These are phyloP conservation scores for Cheirogaleus major DNA, from an alignment of 2,797 vertebrate species.

Conservation along the genomic window DNA sequence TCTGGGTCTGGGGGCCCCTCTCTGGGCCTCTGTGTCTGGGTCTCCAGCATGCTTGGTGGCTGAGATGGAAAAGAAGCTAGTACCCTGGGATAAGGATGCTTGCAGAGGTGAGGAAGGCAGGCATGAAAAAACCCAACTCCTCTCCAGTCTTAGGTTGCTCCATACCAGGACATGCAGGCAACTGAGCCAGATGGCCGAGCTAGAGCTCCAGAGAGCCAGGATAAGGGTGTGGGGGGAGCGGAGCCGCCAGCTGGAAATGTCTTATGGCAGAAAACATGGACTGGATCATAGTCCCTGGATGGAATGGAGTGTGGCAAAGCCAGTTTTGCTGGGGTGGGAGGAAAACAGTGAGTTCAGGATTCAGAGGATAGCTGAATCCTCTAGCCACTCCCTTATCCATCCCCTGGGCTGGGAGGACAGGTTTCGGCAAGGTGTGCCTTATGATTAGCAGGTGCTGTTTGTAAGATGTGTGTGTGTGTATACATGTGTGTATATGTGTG, in stretches of 20 bases:
- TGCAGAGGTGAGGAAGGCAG: neutral
- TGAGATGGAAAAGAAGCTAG: neutral
- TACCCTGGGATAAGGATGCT: neutral
- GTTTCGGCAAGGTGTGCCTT: neutral
- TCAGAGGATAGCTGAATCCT: neutral
- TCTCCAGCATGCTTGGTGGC: neutral
- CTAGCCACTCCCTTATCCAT: neutral
- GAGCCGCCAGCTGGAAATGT: neutral
- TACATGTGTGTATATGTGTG: rapidly evolving
- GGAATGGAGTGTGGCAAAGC: conserved; percentile 32
- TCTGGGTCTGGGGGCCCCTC: neutral
- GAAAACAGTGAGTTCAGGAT: neutral
- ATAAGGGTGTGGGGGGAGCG: neutral
- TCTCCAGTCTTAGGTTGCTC: neutral
- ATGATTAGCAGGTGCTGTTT: neutral
- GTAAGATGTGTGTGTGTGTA: neutral
- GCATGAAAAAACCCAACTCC: neutral
- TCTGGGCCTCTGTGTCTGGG: neutral
- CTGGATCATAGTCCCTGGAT: neutral
- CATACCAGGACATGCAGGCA: neutral
- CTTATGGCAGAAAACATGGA: neutral
- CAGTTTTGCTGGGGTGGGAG: neutral
- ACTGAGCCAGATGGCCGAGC: neutral
- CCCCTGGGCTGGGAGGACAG: neutral
- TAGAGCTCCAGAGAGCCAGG: neutral